Conservation (phyloP, 2,797 vertebrate genomes). For the Setipinna tenuifilis region DNA sequence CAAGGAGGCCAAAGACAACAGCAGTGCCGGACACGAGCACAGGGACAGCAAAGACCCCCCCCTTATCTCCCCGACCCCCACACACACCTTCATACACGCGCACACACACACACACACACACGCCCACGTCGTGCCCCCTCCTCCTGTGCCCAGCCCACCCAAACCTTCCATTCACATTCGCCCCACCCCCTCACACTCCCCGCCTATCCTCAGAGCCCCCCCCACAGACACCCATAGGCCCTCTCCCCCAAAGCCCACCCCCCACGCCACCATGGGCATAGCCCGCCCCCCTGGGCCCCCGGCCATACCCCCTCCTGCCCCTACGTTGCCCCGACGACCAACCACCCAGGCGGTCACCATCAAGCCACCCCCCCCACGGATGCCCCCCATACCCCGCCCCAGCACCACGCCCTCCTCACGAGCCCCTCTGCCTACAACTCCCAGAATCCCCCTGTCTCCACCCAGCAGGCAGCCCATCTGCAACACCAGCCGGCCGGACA, state of each 20-base stretch:
- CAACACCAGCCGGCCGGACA: slow-evolving; percentile 84
- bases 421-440: slow-evolving; percentile 64
- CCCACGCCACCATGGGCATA: slow-evolving; percentile 11
- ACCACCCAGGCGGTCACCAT: slow-evolving; percentile 45
- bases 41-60: slow-evolving; percentile 3
- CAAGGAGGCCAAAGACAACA: slow-evolving; percentile 49
- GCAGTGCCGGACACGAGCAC: slow-evolving; percentile 44
- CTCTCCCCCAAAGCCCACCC: slow-evolving; percentile 52
- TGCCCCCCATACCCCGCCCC: slow-evolving; percentile 45
- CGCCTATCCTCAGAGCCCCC: slow-evolving; percentile 42
- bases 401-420: slow-evolving; percentile 63
- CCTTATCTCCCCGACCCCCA: slow-evolving; percentile 13
- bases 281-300: neutral
- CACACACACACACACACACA: slow-evolving; percentile 26
- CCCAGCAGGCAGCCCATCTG: slow-evolving; percentile 84
- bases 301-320: slow-evolving; percentile 28
- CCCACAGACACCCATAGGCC: slow-evolving; percentile 69
- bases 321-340: slow-evolving; percentile 1
- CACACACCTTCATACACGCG: slow-evolving; percentile 45
- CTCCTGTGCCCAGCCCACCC: slow-evolving; percentile 34
- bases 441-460: slow-evolving; percentile 70
- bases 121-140: slow-evolving; percentile 20
- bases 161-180: slow-evolving; percentile 26
- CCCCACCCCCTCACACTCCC: slow-evolving; percentile 37
- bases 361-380: neutral